Evolutionary conservation across 1,140 invertebrate species (phyloP).

Genomic region (Eumeta japonica): DNA sequence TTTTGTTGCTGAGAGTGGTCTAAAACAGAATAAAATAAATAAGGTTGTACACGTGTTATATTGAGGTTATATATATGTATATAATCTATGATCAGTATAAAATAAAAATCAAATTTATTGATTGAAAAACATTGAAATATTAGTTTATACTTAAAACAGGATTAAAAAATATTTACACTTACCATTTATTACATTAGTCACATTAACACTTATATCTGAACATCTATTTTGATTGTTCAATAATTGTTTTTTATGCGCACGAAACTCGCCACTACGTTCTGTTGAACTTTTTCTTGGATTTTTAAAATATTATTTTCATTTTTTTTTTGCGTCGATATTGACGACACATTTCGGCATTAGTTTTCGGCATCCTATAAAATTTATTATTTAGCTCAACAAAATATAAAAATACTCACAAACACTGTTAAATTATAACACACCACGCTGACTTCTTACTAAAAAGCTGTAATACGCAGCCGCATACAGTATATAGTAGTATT

Average conservation of each 20-base stretch:
- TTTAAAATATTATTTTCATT: neutral
- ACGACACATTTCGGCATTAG: no score
- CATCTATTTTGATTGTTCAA: slow-evolving; percentile 1
- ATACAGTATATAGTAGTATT: no score
- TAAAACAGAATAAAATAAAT: slow-evolving; percentile 1
- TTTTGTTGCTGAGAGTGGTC: slow-evolving; percentile 1
- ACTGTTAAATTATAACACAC: no score
- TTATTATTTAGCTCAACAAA: no score
- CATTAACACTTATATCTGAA: slow-evolving; percentile 1
- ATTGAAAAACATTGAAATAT: slow-evolving; percentile 1
- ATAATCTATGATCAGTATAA: slow-evolving; percentile 1
- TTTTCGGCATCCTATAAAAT: no score
- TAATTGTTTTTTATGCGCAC: neutral
- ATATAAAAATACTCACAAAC: no score
- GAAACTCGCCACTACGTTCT: neutral
- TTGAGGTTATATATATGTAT: slow-evolving; percentile 1
- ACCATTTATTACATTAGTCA: slow-evolving; percentile 1
- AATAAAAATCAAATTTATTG: slow-evolving; percentile 1
- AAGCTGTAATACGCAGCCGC: no score
- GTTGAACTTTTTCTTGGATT: slow-evolving; percentile 1
- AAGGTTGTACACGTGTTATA: neutral
- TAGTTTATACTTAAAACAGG: slow-evolving; percentile 1
- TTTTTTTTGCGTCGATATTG: no score
- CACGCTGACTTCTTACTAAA: no score
- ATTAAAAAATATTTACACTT: slow-evolving; percentile 1